Evolutionary conservation across 2,888 invertebrate species (phyloP).

Genomic region (Sinodicranocentrus sp.): DNA sequence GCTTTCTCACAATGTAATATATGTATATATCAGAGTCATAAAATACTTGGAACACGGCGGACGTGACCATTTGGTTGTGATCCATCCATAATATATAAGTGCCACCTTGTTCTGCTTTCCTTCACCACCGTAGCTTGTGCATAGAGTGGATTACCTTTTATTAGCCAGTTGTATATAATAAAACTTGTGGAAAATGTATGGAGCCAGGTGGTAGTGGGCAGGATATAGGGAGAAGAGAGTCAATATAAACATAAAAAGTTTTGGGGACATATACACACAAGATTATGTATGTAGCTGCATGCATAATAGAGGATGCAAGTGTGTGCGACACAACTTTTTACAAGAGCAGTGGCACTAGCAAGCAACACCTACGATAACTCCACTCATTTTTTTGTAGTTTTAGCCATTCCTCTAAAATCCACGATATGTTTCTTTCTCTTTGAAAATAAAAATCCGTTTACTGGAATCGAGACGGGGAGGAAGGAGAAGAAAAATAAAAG

Average conservation of each 20-base stretch:
- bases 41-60: slow-evolving; percentile 15
- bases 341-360: not conserved
- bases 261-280: not conserved
- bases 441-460: not conserved
- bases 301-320: slow-evolving; percentile 5
- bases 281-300: too few relatives aligned
- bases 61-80: slow-evolving; percentile 49
- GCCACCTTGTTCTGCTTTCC: slow-evolving; percentile 3
- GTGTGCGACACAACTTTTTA: slow-evolving; percentile 4
- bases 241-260: too few relatives aligned
- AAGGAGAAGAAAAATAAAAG: not conserved
- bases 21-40: slow-evolving; percentile 16
- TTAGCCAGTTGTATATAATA: slow-evolving; percentile 18
- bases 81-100: slow-evolving; percentile 28
- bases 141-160: too few relatives aligned
- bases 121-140: too few relatives aligned
- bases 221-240: too few relatives aligned
- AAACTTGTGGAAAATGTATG: not conserved
- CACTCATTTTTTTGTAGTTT: not conserved
- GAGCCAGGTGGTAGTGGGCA: not conserved
- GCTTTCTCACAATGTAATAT: not conserved
- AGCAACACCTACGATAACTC: slow-evolving; percentile 5
- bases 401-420: not conserved
- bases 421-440: not conserved
- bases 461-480: not conserved